Conservation (phyloP, 2,888 invertebrate genomes). For the Mesorhabditis belari region DNA sequence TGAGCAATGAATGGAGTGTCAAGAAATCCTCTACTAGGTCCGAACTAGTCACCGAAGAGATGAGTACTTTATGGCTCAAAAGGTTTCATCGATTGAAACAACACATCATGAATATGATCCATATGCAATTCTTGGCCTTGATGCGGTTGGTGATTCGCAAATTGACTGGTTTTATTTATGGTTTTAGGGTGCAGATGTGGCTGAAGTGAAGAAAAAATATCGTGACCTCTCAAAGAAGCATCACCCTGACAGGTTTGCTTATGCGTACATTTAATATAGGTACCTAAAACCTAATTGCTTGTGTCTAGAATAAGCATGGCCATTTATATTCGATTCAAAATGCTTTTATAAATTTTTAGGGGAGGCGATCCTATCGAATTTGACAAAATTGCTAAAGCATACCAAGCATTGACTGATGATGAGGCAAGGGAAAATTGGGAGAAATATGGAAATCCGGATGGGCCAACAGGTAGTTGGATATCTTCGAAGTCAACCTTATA, state of each 20-base stretch:
- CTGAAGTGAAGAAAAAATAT: slow-evolving; percentile 89
- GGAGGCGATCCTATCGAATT: slow-evolving; percentile 88
- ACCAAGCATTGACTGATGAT: slow-evolving; percentile 77
- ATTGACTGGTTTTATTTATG: neutral
- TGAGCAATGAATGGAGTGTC: too few species aligned
- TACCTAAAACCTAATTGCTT: too few species aligned
- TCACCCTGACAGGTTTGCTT: slow-evolving; percentile 72
- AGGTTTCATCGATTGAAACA: slow-evolving; percentile 76
- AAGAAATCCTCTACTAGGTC: too few species aligned
- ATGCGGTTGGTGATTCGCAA: slow-evolving; percentile 61
- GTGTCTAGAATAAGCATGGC: too few species aligned
- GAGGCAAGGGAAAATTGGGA: slow-evolving; percentile 96
- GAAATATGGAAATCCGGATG: slow-evolving; percentile 98
- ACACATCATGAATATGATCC: slow-evolving; percentile 79
- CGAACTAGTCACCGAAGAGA: too few species aligned
- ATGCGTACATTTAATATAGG: too few species aligned
- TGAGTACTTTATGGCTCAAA: too few species aligned
- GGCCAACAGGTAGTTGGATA: slow-evolving; percentile 69
- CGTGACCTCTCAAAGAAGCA: slow-evolving; percentile 77
- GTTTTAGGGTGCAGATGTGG: slow-evolving; percentile 70
- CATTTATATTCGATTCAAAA: neutral
- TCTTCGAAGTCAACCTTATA: neutral
- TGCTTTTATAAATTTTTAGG: neutral
- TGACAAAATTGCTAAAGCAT: slow-evolving; percentile 90
- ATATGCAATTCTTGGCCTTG: slow-evolving; percentile 84